Conservation (phyloP, 2,888 invertebrate genomes). For the Sisyra nigra region DNA sequence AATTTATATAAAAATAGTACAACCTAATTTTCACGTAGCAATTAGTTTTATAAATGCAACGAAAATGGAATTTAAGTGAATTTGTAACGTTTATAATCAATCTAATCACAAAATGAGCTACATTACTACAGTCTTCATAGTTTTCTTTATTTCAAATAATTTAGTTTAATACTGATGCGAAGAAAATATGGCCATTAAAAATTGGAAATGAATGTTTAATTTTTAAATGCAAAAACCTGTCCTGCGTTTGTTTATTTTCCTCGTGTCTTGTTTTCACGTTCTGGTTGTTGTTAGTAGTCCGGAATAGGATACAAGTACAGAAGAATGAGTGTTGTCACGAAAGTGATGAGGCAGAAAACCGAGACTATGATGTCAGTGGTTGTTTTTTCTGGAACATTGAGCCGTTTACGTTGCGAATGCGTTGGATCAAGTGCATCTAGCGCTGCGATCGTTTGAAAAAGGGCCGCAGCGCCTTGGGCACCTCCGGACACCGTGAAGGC, state of each 20-base stretch:
- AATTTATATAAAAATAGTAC: neutral
- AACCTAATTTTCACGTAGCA: too few species aligned
- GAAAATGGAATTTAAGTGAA: neutral
- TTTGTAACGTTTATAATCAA: conserved; percentile 9
- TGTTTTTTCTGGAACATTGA: conserved; percentile 22
- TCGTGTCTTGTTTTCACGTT: neutral
- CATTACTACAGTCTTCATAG: too few species aligned
- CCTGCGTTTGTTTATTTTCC: neutral
- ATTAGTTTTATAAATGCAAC: too few species aligned
- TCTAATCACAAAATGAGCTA: too few species aligned
- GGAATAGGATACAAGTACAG: conserved; percentile 32
- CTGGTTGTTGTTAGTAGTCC: conserved; percentile 17
- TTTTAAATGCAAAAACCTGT: neutral
- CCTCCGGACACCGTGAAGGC: conserved; percentile 22
- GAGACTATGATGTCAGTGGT: conserved; percentile 33
- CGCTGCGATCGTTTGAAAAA: conserved; percentile 24
- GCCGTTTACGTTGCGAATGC: conserved; percentile 25
- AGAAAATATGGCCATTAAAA: too few species aligned
- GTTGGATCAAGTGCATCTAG: conserved; percentile 23
- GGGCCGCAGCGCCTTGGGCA: conserved; percentile 21
- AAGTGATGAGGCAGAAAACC: conserved; percentile 26
- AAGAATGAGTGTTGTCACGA: conserved; percentile 29
- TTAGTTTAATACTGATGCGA: too few species aligned
- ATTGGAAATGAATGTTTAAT: too few species aligned
- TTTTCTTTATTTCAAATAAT: too few species aligned